These are phyloP conservation scores for Apaloderma vittatum DNA, from an alignment of 2,113 vertebrate genomes.

Conservation along the genomic window DNA sequence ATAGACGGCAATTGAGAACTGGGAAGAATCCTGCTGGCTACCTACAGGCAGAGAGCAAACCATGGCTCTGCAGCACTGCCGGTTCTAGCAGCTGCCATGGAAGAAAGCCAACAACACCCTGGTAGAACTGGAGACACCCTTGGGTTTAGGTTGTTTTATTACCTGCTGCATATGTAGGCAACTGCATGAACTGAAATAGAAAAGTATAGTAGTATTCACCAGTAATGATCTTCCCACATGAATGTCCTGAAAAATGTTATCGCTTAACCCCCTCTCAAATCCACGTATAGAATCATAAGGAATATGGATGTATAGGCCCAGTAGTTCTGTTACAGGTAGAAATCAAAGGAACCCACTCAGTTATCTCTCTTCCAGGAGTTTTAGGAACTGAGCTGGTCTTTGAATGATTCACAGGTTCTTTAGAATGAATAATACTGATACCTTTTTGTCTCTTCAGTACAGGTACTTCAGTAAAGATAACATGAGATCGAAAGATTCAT, in stretches of 20 bases:
- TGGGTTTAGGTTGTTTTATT: not conserved
- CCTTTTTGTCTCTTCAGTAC: not conserved
- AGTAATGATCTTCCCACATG: not conserved
- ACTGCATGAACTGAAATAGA: not conserved
- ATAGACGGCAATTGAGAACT: not conserved
- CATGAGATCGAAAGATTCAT: not conserved
- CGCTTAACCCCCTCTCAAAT: not conserved
- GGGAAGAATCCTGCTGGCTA: not conserved
- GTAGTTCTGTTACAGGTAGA: not conserved
- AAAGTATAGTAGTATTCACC: not conserved
- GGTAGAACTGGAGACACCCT: not conserved
- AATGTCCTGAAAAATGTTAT: not conserved
- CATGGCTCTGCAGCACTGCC: rapidly evolving
- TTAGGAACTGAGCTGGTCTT: not conserved
- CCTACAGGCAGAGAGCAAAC: not conserved
- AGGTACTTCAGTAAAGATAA: not conserved
- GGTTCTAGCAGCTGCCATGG: not conserved
- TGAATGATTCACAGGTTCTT: not conserved
- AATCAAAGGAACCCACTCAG: not conserved
- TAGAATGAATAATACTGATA: not conserved
- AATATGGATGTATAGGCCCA: not conserved
- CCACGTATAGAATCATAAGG: not conserved
- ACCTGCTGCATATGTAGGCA: not conserved
- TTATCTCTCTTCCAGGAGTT: not conserved
- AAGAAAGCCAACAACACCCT: not conserved